Evolutionary conservation across 2,113 vertebrate genomes (phyloP), one percentile per base, ranked within the genome.

Genomic region (Tretioscincus oriximinensis): DNA sequence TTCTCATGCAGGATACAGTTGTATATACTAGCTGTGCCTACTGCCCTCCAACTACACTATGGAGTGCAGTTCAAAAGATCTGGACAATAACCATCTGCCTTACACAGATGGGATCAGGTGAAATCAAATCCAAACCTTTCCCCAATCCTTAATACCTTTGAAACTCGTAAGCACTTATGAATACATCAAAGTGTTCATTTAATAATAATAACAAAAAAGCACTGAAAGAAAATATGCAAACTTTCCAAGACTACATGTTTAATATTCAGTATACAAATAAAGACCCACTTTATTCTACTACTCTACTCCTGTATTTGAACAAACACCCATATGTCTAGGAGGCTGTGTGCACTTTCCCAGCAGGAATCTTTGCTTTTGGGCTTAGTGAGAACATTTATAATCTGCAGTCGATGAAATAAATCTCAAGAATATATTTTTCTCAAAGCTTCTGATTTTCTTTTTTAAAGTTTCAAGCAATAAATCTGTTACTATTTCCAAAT

Each of bases 401-500:
- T 93, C 85, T 82, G 92, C 91, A 90, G 91, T 90, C 82, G 70
- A 80, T 81, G 72, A 85, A 90, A 92, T 89, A 90, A 92, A 91
- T 91, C 90, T 92, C 70, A 88, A 85, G 88, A 93, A 93, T 79
- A 85, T 83, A 86, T 93, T 93, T 93, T 89, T 84, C 87, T 94
- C 47, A 45, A 89, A 88, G 88, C 84, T 7, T 87, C 72, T 87
- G 66, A 78, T 88, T 91, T 28, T 58, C 54, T 58, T 58, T 93
- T 91, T 6, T 18, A 66, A 51, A 90, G 92, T 93, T 92, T 86
- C 88, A 75, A 90, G 87, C 12, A 74, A 73, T 73, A 26, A 21
- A 58, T 86, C 76, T 89, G 75, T 90, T 90, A 84, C 67, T 69
- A 86, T 88, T 68, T 83, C 76, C 79, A n/a, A n/a, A n/a, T n/a